Evolutionary conservation across 2,113 vertebrate species (phyloP), one percentile per base, ranked within the genome.

Genomic region (Cynocephalus volans): DNA sequence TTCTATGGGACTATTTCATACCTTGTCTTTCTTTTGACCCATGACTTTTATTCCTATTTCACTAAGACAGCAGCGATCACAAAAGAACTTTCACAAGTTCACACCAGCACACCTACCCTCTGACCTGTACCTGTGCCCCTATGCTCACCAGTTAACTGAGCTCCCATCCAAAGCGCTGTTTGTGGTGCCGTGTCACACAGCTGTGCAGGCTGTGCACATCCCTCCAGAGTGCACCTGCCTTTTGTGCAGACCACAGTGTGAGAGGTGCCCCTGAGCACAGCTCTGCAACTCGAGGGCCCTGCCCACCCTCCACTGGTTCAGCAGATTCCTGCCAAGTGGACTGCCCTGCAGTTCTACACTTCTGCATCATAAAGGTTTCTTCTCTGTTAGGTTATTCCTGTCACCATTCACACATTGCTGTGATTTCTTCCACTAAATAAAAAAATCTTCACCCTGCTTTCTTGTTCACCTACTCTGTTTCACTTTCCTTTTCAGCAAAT

Each of bases 141-240:
- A 1, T 4, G 23, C 60, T 50, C 9, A 8, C 41, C 56, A 60
- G 23, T 23, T 19, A 21, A 5, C 19, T 9, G 18, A 70, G 69
- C n/a, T 41, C n/a, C 69, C n/a, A 17, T 48, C 23, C 14, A 75
- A 48, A 36, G 50, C 33, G 15, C 10, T 14, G 31, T 36, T 75
- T 75, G 12, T 3, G 7, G 64, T 28, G n/a, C 13, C 5, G 11
- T 6, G 65, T 8, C n/a, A 2, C 18, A 9, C 0, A 11, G 3
- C 23, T 58, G 69, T 31, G 54, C 48, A 9, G 58, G 58, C 70
- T 0, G 1, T 3, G 8, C 65, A 4, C 23, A 0, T 24, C 5
- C 50, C 33, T 56, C 31, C 84, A 28, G 50, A 17, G 24, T 9
- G 21, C 6, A 5, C 24, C n/a, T 14, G 54, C 19, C 48, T 6